Evolutionary conservation across 2,113 vertebrate genomes (phyloP).

Genomic region (Myodes glareolus): DNA sequence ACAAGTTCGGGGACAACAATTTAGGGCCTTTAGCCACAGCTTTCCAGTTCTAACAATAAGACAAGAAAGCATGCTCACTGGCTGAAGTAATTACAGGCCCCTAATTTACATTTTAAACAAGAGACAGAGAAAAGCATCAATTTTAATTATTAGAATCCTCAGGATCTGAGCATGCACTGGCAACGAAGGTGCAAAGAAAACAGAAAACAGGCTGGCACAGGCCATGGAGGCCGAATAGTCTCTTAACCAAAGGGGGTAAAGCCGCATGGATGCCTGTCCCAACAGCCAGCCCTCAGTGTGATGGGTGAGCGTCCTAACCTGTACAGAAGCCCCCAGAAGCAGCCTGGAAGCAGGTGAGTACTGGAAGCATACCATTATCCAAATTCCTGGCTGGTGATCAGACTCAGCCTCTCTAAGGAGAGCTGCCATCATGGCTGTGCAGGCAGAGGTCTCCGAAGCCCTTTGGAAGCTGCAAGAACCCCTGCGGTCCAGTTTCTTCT

Average conservation of each 20-base stretch:
- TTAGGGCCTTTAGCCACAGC: neutral
- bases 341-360: conserved; percentile 50
- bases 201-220: neutral
- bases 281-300: conserved; percentile 31
- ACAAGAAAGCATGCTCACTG: conserved; percentile 3
- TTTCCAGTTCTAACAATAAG: conserved; percentile 48
- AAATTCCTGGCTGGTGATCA: neutral
- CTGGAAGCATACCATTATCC: conserved; percentile 52
- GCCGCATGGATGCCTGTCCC: neutral
- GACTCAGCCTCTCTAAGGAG: neutral
- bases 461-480: neutral
- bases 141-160: neutral
- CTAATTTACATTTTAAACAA: conserved; percentile 21
- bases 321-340: conserved; percentile 43
- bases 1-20: conserved; percentile 34
- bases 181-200: neutral
- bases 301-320: neutral
- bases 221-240: neutral
- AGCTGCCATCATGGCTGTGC: too few species aligned
- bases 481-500: neutral
- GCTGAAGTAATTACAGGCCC: conserved; percentile 33
- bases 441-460: neutral
- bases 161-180: conserved; percentile 25
- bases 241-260: neutral
- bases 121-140: neutral